Evolutionary conservation across 2,113 vertebrate genomes (phyloP).

Genomic region (Coptodon bakossiorum): DNA sequence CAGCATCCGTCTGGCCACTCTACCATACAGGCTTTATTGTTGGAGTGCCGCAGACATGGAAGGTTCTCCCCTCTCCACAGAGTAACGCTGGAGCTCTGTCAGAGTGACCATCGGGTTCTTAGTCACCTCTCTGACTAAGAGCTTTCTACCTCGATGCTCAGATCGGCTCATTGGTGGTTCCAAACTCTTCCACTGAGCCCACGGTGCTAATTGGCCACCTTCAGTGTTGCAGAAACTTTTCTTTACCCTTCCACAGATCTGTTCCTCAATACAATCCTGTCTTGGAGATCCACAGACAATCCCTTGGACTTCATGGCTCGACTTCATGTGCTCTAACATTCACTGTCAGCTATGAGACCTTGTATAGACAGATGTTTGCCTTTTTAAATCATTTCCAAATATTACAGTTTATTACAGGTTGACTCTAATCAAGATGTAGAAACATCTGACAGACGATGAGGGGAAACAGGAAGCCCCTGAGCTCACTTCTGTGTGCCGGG

Average conservation of each 20-base stretch:
- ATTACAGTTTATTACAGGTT: background rate
- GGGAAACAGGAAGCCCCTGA: background rate
- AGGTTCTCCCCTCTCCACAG: background rate
- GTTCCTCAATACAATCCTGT: background rate
- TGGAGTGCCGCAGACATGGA: background rate
- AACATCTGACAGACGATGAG: background rate
- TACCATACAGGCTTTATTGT: background rate
- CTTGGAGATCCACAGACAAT: background rate
- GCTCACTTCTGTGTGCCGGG: accelerated
- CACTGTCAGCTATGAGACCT: background rate
- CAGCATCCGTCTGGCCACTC: background rate
- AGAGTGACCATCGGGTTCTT: background rate
- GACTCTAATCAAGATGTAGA: background rate
- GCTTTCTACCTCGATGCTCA: background rate
- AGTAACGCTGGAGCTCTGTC: background rate
- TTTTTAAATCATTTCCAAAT: background rate
- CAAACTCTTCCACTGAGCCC: background rate
- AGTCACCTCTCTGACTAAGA: background rate
- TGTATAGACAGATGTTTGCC: background rate
- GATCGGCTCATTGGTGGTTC: background rate
- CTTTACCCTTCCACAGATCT: background rate
- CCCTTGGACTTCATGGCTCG: background rate
- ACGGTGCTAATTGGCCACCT: background rate
- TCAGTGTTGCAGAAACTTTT: background rate
- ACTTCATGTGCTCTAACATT: background rate